phyloP scores from a whole-genome alignment of 1,140 invertebrate genomes.

The Thrips palmi region DNA sequence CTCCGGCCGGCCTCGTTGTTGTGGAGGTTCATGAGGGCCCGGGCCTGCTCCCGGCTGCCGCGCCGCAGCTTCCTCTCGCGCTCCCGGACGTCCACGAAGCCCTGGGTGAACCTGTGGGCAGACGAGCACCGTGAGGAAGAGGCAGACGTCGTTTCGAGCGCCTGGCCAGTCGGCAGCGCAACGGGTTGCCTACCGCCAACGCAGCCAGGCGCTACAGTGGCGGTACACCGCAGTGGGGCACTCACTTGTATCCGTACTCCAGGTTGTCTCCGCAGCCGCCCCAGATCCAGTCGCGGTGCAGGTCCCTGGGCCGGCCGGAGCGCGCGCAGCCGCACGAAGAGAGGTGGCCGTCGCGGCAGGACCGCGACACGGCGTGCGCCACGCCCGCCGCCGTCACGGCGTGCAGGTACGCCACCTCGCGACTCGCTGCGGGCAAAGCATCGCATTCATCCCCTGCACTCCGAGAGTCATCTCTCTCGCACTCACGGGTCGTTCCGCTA shows the following conservation, averaged over 20 bases:
- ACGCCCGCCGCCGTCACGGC: constrained; percentile 78
- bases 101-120: constrained; percentile 72
- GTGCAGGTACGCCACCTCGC: constrained; percentile 82
- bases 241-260: constrained; percentile 85
- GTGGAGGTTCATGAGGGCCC: constrained; percentile 81
- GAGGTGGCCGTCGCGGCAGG: constrained; percentile 76
- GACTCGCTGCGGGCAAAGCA: constrained; percentile 45
- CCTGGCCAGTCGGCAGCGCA: too few relatives aligned
- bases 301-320: constrained; percentile 52
- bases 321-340: constrained; percentile 75
- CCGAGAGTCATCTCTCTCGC: too few relatives aligned
- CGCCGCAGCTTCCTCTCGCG: constrained; percentile 41
- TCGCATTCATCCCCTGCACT: too few relatives aligned
- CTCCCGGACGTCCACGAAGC: constrained; percentile 76
- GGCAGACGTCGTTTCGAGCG: not conserved
- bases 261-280: constrained; percentile 93
- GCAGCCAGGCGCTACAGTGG: not conserved
- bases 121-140: not conserved
- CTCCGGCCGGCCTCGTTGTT: constrained; percentile 86
- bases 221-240: too few relatives aligned
- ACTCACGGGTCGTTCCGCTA: too few relatives aligned
- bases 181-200: not conserved
- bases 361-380: constrained; percentile 63
- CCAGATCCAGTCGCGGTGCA: constrained; percentile 85
- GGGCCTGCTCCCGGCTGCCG: constrained; percentile 53